Base-by-base conservation (phyloP, 2,797 vertebrate genomes). In the Melanogrammus aeglefinus region DNA sequence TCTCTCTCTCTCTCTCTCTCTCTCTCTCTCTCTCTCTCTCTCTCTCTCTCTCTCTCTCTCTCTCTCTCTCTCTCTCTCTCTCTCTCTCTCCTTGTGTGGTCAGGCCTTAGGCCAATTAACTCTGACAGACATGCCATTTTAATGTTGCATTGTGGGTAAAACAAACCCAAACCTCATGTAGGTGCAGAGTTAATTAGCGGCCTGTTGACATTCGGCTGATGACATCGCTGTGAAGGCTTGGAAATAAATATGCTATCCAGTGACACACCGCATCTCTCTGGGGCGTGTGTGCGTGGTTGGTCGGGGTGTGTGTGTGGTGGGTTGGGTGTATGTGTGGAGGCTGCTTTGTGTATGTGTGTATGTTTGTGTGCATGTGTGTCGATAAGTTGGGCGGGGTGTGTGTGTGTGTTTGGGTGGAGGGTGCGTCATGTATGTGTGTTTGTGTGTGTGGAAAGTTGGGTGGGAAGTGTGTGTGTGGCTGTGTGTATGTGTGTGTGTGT, bases 111-210 rank as follows among this genome's bases (percentile, higher is more conserved):
- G 80, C 63, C 88, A 86, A 73, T 90, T 87, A 88, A 73, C 84
- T 38, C 81, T 81, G 86, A 86, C 41, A 75, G 79, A 79, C 75
- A 47, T 79, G 31, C 24, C 3, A 84, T 73, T 83, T 79, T 82
- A 76, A 81, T 82, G 86, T 39, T 85, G 88, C 89, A 87, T 81
- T 88, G 84, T 89, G 88, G 86, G 86, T 87, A 88, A 80, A 75
- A 85, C 81, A 73, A 77, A 81, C 78, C 35, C 41, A 0, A 6
- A 44, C 41, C 41, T 44, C 13, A 18, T 63, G n/a, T 18, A 24
- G 57, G 16, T 18, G 57, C 16, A 63, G 57, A 63, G 79, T 13
- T 91, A 92, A 90, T 90, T 87, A 86, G 41, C 8, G 84, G 73
- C 71, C 39, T 80, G 83, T 86, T 88, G 85, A 90, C 89, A 84